These are phyloP conservation scores for Coptotermes formosanus DNA, from an alignment of 1,140 invertebrate genomes.

Conservation along the genomic window DNA sequence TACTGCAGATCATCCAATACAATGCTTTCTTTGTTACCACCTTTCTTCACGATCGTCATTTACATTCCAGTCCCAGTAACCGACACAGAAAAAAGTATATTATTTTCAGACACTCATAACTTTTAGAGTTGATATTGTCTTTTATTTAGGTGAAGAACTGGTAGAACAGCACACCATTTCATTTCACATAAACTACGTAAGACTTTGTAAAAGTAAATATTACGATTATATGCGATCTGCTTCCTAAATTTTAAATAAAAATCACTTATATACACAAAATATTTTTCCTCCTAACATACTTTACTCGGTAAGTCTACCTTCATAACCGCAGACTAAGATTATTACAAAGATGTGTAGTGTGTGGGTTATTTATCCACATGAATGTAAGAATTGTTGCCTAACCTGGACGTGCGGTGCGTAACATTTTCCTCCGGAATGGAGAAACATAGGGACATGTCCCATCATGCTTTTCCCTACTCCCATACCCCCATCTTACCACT, in stretches of 20 bases:
- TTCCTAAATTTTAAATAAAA: background rate
- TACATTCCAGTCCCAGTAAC: background rate
- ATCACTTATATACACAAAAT: background rate
- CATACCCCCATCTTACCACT: background rate
- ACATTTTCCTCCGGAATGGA: background rate
- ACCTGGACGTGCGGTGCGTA: background rate
- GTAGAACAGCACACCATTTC: background rate
- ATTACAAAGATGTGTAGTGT: background rate
- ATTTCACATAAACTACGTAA: background rate
- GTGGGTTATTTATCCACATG: background rate
- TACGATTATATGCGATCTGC: background rate
- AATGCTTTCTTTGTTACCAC: background rate
- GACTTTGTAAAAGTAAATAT: background rate
- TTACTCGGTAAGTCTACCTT: background rate
- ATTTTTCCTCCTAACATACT: background rate
- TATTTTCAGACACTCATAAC: background rate
- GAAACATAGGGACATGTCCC: background rate
- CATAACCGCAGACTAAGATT: background rate
- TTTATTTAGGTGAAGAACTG: background rate
- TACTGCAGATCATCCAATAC: background rate
- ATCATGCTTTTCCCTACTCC: background rate
- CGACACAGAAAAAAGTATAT: background rate
- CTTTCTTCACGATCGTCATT: background rate
- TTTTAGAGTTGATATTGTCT: background rate
- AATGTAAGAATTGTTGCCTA: background rate